These are phyloP conservation scores for Sisor rabdophorus DNA, from an alignment of 2,113 vertebrate species.

Conservation along the genomic window DNA sequence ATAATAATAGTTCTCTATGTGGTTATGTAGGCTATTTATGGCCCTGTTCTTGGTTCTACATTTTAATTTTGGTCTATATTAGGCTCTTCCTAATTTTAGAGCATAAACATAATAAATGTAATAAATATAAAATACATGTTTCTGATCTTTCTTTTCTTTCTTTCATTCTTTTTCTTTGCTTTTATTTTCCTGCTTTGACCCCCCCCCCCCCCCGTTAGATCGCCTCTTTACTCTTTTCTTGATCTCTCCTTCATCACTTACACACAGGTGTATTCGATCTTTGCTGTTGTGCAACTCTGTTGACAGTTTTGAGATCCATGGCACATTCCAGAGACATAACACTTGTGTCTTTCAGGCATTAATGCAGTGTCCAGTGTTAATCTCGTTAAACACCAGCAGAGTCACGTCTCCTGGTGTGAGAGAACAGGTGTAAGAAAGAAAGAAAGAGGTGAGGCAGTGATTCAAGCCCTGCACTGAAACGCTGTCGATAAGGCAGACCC, in stretches of 20 bases:
- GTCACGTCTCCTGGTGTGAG: constrained; percentile 24
- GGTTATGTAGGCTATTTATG: neutral
- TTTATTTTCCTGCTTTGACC: neutral
- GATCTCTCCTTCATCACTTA: neutral
- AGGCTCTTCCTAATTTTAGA: too few relatives aligned
- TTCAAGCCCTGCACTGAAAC: constrained; percentile 35
- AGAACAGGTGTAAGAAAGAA: constrained; percentile 25
- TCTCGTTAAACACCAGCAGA: constrained; percentile 25
- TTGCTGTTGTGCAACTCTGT: neutral
- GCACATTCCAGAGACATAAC: constrained; percentile 9
- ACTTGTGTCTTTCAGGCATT: neutral
- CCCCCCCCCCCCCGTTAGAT: too few relatives aligned
- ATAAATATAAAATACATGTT: constrained; percentile 1
- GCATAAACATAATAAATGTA: neutral
- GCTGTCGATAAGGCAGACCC: constrained; percentile 32
- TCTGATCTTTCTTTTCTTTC: too few relatives aligned
- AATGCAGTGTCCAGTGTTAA: constrained; percentile 12
- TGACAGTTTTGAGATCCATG: neutral
- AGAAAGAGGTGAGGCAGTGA: constrained; percentile 24
- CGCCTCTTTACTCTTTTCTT: neutral
- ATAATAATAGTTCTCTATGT: neutral
- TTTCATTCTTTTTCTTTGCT: neutral
- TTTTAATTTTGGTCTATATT: too few relatives aligned
- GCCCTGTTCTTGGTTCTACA: too few relatives aligned
- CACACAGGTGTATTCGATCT: neutral